A percentile compares a stretch with the other conserved stretches of the same genome.
Conservation (phyloP, 2,797 vertebrate species). For the Girardinus metallicus region DNA sequence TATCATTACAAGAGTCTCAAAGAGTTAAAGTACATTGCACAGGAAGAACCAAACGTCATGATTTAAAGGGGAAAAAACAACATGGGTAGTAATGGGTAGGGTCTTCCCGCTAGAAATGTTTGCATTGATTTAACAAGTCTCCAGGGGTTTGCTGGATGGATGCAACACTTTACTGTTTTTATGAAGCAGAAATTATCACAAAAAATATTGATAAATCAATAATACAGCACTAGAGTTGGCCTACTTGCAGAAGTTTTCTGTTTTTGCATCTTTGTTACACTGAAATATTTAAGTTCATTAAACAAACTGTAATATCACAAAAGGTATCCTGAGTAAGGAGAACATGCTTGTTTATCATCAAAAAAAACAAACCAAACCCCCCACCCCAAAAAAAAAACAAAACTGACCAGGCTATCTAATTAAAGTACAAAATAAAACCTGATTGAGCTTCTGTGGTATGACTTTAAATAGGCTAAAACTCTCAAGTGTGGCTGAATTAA, state of each 20-base stretch:
- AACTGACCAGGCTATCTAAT: neutral
- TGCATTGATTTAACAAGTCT: neutral
- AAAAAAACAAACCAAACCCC: accelerated
- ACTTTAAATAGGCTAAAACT: neutral
- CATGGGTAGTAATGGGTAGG: neutral
- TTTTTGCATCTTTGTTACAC: neutral
- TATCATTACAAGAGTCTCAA: neutral
- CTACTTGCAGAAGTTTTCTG: neutral
- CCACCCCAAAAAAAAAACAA: too few species aligned
- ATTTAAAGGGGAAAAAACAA: neutral
- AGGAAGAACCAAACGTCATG: neutral
- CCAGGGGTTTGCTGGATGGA: neutral
- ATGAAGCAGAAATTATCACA: neutral
- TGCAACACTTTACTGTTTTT: neutral
- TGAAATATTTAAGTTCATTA: neutral
- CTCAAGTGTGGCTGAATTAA: neutral
- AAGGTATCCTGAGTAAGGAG: neutral
- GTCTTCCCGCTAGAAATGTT: neutral
- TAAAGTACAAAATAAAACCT: neutral
- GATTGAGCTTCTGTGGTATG: neutral
- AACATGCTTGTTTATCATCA: neutral
- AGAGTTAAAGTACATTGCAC: neutral
- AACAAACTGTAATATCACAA: neutral
- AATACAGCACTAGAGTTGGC: neutral
- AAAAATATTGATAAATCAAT: constrained; percentile 2